Conservation (phyloP, 2,888 invertebrate genomes). For the Zonitis immaculata region DNA sequence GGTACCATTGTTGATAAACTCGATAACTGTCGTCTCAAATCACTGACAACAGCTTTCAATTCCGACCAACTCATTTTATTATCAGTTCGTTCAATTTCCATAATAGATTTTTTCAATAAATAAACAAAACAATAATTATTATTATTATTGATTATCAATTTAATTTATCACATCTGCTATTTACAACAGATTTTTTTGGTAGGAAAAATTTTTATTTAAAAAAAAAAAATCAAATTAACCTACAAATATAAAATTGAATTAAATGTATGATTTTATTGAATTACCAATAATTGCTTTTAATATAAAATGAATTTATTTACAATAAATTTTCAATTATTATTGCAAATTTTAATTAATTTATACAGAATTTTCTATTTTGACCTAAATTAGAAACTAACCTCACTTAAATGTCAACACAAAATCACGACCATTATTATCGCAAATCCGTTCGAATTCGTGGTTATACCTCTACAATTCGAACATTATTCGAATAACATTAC, state of each 20-base stretch:
- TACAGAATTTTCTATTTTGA: slow-evolving; percentile 25
- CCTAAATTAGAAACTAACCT: slow-evolving; percentile 32
- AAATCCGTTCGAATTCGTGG: too few relatives aligned
- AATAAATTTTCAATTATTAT: slow-evolving; percentile 7
- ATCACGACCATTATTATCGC: too few relatives aligned
- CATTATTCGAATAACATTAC: too few relatives aligned
- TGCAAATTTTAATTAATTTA: slow-evolving; percentile 15
- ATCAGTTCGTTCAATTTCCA: slow-evolving; percentile 30
- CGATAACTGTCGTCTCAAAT: slow-evolving; percentile 72
- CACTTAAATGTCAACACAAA: slow-evolving; percentile 25
- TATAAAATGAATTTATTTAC: not conserved
- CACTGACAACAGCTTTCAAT: slow-evolving; percentile 73
- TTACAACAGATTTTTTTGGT: too few relatives aligned
- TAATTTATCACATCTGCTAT: slow-evolving; percentile 31
- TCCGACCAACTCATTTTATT: slow-evolving; percentile 67
- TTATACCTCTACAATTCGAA: too few relatives aligned
- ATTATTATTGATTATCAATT: too few relatives aligned
- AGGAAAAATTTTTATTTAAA: too few relatives aligned
- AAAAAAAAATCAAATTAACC: too few relatives aligned
- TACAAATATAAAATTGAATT: too few relatives aligned
- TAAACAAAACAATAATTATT: too few relatives aligned
- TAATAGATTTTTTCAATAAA: too few relatives aligned
- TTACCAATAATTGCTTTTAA: not conserved
- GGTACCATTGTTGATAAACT: slow-evolving; percentile 78
- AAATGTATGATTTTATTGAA: too few relatives aligned